A percentile compares a stretch with the other conserved stretches of the same genome.
phyloP scores from a whole-genome alignment of 2,113 vertebrate species.

The Salvelinus sp. region DNA sequence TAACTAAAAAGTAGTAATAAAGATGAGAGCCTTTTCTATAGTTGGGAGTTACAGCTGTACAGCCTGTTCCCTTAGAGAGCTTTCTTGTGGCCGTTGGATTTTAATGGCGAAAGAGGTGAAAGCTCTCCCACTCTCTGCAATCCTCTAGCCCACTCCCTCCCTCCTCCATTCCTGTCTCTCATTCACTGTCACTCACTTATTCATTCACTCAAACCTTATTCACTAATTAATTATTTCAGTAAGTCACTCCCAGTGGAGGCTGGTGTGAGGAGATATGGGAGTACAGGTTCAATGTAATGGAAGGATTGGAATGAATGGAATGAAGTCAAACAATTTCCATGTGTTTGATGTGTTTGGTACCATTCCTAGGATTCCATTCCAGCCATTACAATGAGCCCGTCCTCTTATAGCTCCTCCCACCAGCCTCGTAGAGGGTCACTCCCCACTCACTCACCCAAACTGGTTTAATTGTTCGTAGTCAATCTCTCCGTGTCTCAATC shows the following conservation, averaged over 20 bases:
- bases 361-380: no score
- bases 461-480: constrained; percentile 1
- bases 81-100: constrained; percentile 43
- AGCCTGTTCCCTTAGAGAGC: constrained; percentile 24
- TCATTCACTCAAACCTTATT: constrained; percentile 5
- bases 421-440: constrained; percentile 8
- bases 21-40: no score
- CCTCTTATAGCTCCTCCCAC: no score
- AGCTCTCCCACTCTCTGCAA: constrained; percentile 18
- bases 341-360: no score
- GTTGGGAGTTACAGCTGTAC: constrained; percentile 59
- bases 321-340: no score
- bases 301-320: no score
- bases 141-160: constrained; percentile 2
- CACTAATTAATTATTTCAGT: constrained; percentile 4
- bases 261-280: no score
- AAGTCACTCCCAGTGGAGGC: constrained; percentile 18
- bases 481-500: not conserved
- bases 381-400: no score
- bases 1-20: no score
- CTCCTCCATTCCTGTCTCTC: not conserved
- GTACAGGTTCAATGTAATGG: no score
- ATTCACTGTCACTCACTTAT: constrained; percentile 13
- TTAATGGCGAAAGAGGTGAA: constrained; percentile 35
- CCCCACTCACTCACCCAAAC: constrained; percentile 25